Conservation (phyloP, 2,113 vertebrate species). For the Malurus elegans region DNA sequence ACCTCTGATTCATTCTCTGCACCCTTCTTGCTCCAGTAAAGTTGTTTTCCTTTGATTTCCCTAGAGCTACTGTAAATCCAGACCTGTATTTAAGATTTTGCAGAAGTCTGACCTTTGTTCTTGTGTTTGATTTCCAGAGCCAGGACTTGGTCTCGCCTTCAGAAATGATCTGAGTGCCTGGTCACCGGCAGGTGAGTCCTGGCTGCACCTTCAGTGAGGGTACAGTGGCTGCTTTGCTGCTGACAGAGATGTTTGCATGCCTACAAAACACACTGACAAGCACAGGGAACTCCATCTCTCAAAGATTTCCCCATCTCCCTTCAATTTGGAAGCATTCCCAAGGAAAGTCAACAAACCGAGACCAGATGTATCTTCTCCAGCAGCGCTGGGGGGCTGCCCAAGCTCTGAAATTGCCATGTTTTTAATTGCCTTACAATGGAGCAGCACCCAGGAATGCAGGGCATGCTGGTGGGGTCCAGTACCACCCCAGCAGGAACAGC, state of each 20-base stretch:
- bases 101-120: neutral
- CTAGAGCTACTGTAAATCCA: neutral
- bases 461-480: neutral
- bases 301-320: constrained; percentile 6
- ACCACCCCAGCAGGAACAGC: neutral
- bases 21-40: neutral
- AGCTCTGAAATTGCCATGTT: neutral
- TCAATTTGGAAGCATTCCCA: constrained; percentile 8
- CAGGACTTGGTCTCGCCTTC: neutral
- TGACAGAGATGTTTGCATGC: neutral
- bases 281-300: neutral
- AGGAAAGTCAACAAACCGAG: constrained; percentile 15
- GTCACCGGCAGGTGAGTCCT: neutral
- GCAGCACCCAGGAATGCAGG: constrained; percentile 6
- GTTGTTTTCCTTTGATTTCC: neutral
- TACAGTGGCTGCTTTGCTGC: neutral
- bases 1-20: neutral
- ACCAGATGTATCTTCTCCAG: neutral
- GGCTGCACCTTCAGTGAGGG: neutral
- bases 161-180: rapidly evolving
- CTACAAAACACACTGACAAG: neutral
- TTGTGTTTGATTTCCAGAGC: neutral
- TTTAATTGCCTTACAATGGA: constrained; percentile 22
- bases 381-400: neutral
- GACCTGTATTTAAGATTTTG: neutral